Evolutionary conservation across 2,888 invertebrate genomes (phyloP).

Genomic region (Portevinia maculata): DNA sequence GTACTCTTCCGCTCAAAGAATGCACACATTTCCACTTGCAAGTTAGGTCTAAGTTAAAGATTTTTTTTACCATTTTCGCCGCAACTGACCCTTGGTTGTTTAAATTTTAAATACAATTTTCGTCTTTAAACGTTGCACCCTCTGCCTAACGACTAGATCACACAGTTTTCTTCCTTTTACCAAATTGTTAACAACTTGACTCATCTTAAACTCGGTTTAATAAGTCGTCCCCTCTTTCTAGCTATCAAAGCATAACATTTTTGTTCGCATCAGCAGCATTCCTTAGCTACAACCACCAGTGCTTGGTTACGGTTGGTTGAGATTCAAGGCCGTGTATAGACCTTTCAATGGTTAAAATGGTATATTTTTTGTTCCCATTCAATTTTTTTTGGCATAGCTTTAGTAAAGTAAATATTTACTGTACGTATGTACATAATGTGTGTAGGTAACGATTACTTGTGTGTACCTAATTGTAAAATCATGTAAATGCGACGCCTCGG

Average conservation of each 20-base stretch:
- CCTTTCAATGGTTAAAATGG: conserved; percentile 52
- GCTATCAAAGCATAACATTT: conserved; percentile 63
- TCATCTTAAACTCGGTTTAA: conserved; percentile 13
- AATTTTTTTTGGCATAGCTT: conserved; percentile 7
- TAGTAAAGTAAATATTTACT: conserved; percentile 5
- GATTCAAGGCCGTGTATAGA: conserved; percentile 58
- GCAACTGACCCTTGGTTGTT: too few species aligned
- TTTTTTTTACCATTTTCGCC: too few species aligned
- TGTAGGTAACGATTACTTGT: too few species aligned
- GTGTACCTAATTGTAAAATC: not conserved
- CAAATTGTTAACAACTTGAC: not conserved
- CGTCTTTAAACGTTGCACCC: too few species aligned
- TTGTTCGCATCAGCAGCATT: conserved; percentile 27
- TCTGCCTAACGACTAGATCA: not conserved
- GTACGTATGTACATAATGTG: too few species aligned
- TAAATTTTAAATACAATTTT: too few species aligned
- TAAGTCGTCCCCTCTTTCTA: conserved; percentile 14
- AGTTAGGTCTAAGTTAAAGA: too few species aligned
- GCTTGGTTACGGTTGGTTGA: conserved; percentile 56
- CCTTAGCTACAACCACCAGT: conserved; percentile 8
- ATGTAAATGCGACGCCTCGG: not conserved
- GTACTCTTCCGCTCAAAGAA: too few species aligned
- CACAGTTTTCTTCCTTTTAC: not conserved
- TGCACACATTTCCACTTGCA: too few species aligned
- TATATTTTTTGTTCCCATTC: conserved; percentile 18